These are phyloP conservation scores for Hemichromis elongatus DNA, from an alignment of 2,113 vertebrate species.

Conservation along the genomic window DNA sequence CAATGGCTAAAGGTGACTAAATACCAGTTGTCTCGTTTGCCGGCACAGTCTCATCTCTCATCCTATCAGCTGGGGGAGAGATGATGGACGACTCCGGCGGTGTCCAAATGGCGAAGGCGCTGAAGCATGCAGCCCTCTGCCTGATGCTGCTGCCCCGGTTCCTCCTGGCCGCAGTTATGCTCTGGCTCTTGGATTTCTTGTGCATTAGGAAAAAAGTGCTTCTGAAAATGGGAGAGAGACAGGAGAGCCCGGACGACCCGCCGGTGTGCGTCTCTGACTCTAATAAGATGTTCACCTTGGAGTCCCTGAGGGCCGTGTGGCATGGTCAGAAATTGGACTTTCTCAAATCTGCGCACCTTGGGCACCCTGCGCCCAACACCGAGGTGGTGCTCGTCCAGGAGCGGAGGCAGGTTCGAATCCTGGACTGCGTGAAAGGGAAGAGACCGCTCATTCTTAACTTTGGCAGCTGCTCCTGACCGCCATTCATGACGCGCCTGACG, in stretches of 20 bases:
- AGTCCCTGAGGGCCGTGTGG: constrained; percentile 95
- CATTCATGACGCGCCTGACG: constrained; percentile 96
- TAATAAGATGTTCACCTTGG: constrained; percentile 92
- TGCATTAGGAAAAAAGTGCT: constrained; percentile 90
- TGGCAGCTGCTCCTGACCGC: constrained; percentile 99
- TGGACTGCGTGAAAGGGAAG: constrained; percentile 85
- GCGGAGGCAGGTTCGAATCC: constrained; percentile 76
- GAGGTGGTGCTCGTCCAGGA: constrained; percentile 88
- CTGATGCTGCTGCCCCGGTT: constrained; percentile 93
- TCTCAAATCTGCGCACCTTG: constrained; percentile 91
- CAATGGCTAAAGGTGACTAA: constrained; percentile 69
- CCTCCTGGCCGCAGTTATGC: constrained; percentile 89
- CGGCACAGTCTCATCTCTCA: constrained; percentile 55
- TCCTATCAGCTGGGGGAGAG: constrained; percentile 45
- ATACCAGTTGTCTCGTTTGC: constrained; percentile 49
- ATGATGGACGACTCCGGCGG: constrained; percentile 85
- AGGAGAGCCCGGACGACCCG: constrained; percentile 83
- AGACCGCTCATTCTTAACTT: constrained; percentile 96
- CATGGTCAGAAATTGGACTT: constrained; percentile 96
- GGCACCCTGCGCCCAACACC: constrained; percentile 87
- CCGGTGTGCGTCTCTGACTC: constrained; percentile 93
- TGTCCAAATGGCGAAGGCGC: constrained; percentile 82
- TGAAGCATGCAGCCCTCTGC: constrained; percentile 87
- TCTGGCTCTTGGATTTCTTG: constrained; percentile 95
- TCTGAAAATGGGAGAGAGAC: constrained; percentile 72